Conservation (phyloP, 2,888 invertebrate genomes). For the Lepidocyrtinus sp. region DNA sequence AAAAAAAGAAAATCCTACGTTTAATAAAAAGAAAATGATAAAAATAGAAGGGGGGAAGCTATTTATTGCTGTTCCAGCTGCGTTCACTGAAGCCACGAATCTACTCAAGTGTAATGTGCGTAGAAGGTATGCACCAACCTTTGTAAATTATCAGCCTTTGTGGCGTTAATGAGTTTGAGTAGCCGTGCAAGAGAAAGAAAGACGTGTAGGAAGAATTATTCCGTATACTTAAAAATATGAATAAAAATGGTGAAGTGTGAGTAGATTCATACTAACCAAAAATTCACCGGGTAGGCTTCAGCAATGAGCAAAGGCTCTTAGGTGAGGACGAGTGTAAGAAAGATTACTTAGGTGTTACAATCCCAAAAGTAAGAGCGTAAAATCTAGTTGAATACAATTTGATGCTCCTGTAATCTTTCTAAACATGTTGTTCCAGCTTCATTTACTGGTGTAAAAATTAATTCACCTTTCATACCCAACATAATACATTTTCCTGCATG, state of each 20-base stretch:
- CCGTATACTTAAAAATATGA: too few relatives aligned
- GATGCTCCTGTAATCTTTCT: too few relatives aligned
- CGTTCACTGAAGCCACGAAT: conserved; percentile 18
- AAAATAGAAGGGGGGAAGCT: conserved; percentile 28
- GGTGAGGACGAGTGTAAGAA: conserved; percentile 4
- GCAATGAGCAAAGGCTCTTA: not conserved
- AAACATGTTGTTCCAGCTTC: too few relatives aligned
- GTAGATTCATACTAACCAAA: too few relatives aligned
- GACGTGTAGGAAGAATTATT: too few relatives aligned
- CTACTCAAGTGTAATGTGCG: conserved; percentile 38
- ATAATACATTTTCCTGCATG: too few relatives aligned
- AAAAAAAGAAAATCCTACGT: not conserved
- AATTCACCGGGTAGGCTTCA: too few relatives aligned
- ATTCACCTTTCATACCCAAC: too few relatives aligned
- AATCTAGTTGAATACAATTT: too few relatives aligned
- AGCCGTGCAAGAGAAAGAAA: not conserved
- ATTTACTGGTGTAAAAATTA: too few relatives aligned
- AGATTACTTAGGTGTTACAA: too few relatives aligned
- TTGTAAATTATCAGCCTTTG: conserved; percentile 42
- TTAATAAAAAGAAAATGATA: conserved; percentile 5
- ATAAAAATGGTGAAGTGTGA: not conserved
- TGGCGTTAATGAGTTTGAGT: conserved; percentile 34
- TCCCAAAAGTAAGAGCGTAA: too few relatives aligned
- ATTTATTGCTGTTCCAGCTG: conserved; percentile 52
- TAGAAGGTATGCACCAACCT: conserved; percentile 43